These are phyloP conservation scores for Amblyopsis hoosieri DNA, from an alignment of 2,797 vertebrate species.

Conservation along the genomic window DNA sequence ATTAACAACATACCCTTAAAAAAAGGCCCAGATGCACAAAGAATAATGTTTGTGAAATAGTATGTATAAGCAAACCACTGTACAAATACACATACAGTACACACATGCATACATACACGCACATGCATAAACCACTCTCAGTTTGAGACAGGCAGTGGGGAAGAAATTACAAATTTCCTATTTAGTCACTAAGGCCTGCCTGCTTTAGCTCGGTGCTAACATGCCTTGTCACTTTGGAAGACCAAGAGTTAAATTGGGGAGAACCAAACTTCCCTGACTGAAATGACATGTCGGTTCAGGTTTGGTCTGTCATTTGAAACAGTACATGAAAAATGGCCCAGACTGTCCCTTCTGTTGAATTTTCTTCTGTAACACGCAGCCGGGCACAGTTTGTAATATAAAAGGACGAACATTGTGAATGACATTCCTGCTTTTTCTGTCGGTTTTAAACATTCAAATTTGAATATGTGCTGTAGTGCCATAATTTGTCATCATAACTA, in stretches of 20 bases:
- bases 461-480: too few relatives aligned
- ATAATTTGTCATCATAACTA: conserved; percentile 50
- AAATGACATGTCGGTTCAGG: conserved; percentile 65
- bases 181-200: conserved; percentile 80
- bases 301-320: conserved; percentile 55
- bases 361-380: conserved; percentile 15
- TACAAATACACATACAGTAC: conserved; percentile 22
- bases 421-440: conserved; percentile 2
- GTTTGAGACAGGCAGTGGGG: conserved; percentile 68
- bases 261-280: conserved; percentile 77
- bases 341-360: conserved; percentile 20
- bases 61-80: conserved; percentile 11
- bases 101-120: conserved; percentile 13
- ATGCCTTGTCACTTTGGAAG: conserved; percentile 86
- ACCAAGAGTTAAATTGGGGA: conserved; percentile 83
- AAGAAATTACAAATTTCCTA: conserved; percentile 86
- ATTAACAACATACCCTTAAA: conserved; percentile 40
- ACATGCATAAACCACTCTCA: conserved; percentile 50
- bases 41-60: neutral
- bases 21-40: neutral
- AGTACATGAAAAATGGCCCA: conserved; percentile 23
- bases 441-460: neutral
- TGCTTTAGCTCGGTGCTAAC: conserved; percentile 91
- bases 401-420: conserved; percentile 25
- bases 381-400: conserved; percentile 40